Evolutionary conservation across 2,797 vertebrate species (phyloP).

Genomic region (Leptodactylus fallax): DNA sequence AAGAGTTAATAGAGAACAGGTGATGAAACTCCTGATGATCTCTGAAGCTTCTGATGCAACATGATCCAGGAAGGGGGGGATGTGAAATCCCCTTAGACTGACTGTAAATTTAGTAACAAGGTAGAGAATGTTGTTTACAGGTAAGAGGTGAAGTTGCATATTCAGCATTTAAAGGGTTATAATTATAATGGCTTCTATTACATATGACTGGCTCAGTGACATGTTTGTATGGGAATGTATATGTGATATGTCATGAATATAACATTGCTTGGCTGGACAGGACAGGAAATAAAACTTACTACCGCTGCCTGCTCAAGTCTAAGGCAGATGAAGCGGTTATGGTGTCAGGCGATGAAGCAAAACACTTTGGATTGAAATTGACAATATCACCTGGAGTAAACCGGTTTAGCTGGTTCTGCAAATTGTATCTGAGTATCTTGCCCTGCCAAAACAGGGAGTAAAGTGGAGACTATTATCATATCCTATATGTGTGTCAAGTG

Average conservation of each 20-base stretch:
- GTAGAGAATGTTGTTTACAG: constrained; percentile 16
- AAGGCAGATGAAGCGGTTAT: neutral
- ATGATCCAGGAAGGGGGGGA: constrained; percentile 45
- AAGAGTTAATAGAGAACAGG: constrained; percentile 38
- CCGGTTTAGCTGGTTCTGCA: constrained; percentile 16
- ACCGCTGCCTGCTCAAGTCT: neutral
- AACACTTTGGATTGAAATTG: neutral
- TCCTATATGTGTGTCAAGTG: constrained; percentile 9
- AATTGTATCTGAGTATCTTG: too few relatives aligned
- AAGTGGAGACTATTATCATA: neutral
- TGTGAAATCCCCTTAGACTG: constrained; percentile 25
- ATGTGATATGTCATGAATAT: constrained; percentile 18
- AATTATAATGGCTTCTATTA: neutral
- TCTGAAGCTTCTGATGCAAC: constrained; percentile 48
- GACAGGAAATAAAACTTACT: neutral
- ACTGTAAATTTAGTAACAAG: constrained; percentile 42
- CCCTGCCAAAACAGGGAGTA: constrained; percentile 30
- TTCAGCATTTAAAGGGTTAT: neutral
- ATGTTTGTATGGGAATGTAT: neutral
- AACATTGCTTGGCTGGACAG: neutral
- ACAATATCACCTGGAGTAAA: neutral
- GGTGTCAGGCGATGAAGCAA: neutral
- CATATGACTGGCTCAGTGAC: neutral
- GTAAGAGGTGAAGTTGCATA: neutral
- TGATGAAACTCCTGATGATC: constrained; percentile 43